A percentile compares a stretch with the other conserved stretches of the same genome.
Evolutionary conservation across 2,797 vertebrate genomes (phyloP).

Genomic region (Micromesistius poutassou): DNA sequence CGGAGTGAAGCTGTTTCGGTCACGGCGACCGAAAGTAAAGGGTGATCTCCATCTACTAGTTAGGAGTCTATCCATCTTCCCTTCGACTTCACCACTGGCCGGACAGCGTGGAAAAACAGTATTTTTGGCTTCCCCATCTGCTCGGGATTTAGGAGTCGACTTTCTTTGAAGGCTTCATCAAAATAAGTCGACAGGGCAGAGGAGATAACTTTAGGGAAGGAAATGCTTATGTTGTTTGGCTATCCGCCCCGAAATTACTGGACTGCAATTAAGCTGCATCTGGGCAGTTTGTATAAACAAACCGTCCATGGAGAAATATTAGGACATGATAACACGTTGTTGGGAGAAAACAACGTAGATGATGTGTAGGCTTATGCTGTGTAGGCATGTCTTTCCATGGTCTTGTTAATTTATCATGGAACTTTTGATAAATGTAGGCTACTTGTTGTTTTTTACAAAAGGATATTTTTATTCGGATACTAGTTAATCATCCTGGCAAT

Average conservation of each 20-base stretch:
- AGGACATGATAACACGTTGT: background rate
- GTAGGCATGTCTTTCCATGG: too few species aligned
- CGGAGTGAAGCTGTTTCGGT: background rate
- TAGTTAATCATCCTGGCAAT: background rate
- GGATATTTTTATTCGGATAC: background rate
- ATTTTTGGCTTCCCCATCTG: constrained; percentile 11
- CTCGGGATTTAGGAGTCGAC: background rate
- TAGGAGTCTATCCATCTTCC: background rate
- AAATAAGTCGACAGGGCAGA: constrained; percentile 41
- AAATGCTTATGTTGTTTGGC: constrained; percentile 57
- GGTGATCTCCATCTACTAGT: background rate
- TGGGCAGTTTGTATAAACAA: constrained; percentile 50
- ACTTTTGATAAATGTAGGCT: too few species aligned
- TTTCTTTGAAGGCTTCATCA: constrained; percentile 41
- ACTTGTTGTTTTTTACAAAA: too few species aligned
- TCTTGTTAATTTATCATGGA: too few species aligned
- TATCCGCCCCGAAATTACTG: constrained; percentile 46
- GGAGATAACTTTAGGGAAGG: constrained; percentile 30
- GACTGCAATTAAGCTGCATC: constrained; percentile 46
- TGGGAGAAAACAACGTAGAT: background rate
- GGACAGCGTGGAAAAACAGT: background rate
- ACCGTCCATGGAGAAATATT: background rate
- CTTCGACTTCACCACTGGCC: too few species aligned
- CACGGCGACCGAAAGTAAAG: background rate
- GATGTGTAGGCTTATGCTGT: too few species aligned